Evolutionary conservation across 2,888 invertebrate genomes (phyloP), one percentile per base, ranked within the genome.

Genomic region (Oasisia sp.): DNA sequence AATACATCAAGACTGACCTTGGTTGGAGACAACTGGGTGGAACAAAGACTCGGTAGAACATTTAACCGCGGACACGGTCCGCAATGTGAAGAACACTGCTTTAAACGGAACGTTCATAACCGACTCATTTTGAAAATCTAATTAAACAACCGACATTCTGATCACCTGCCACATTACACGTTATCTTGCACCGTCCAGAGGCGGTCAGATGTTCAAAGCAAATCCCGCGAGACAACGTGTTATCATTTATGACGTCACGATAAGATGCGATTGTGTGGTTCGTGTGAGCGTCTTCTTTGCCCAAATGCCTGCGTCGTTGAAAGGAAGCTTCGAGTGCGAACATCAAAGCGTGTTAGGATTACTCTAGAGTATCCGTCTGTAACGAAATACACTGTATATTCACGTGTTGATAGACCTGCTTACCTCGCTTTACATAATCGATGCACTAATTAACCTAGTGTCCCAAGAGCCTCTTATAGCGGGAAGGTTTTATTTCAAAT

Each of bases 201-300:
- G 27, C 74, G 7, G 19, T 74, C 27, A 19, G 27, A 74, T 27
- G 74, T 74, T 74, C 74, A 74, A 74, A 74, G 74, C 14, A 74
- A 14, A 74, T 27, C 74, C 74, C n/a, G 7, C 19, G 74, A 74
- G 74, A 74, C 19, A 27, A 74, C 74, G 74, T 74, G 74, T 74
- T 74, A 74, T 74, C 74, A 74, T n/a, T 19, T n/a, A 74, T 74
- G 74, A 74, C 74, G 74, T 74, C 74, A 74, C 74, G 19, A 74
- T 74, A 50, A 50, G 50, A 50, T 11, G 50, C 50, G 14, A 50
- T 50, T 50, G 50, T 50, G 50, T 50, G 38, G 5, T 50, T 50
- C 50, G 74, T 74, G 74, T 5, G 5, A 27, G 14, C 27, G 19
- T 74, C 74, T 7, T 27, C 74, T 74, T 74, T 14, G 74, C 74